These are phyloP conservation scores for Cryptops parisi DNA, from an alignment of 2,888 invertebrate genomes.

Conservation along the genomic window DNA sequence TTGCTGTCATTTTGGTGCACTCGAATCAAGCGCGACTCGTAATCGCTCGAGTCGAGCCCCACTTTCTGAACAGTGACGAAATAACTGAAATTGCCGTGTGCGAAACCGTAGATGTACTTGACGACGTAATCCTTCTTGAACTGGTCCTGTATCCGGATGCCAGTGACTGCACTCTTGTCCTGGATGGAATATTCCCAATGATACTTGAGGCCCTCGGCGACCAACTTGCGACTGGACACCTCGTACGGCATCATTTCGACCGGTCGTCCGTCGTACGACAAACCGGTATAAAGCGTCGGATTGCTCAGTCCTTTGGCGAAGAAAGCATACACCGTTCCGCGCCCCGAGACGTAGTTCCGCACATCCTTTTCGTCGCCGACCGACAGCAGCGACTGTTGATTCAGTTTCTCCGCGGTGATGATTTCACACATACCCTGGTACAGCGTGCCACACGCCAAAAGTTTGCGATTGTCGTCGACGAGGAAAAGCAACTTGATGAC, in stretches of 20 bases:
- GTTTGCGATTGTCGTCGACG: not conserved
- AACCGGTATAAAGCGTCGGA: slow-evolving; percentile 13
- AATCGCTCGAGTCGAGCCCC: slow-evolving; percentile 7
- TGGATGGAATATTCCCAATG: slow-evolving; percentile 10
- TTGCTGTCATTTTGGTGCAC: slow-evolving; percentile 26
- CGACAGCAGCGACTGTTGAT: not conserved
- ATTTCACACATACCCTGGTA: slow-evolving; percentile 11
- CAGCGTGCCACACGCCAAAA: slow-evolving; percentile 6
- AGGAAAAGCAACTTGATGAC: slow-evolving; percentile 8
- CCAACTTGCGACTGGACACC: slow-evolving; percentile 10
- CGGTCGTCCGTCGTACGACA: slow-evolving; percentile 14
- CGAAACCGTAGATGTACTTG: slow-evolving; percentile 26
- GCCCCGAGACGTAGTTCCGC: slow-evolving; percentile 15
- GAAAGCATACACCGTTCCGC: slow-evolving; percentile 11
- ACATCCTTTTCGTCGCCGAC: slow-evolving; percentile 14
- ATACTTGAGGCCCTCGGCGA: slow-evolving; percentile 10
- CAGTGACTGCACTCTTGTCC: not conserved
- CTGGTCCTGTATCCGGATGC: slow-evolving; percentile 5
- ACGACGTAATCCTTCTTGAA: slow-evolving; percentile 18
- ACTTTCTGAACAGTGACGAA: slow-evolving; percentile 27
- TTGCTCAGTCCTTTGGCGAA: slow-evolving; percentile 13
- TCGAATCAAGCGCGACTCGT: slow-evolving; percentile 26
- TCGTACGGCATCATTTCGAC: slow-evolving; percentile 3
- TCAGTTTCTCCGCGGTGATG: not conserved
- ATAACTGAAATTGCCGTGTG: slow-evolving; percentile 24